These are phyloP conservation scores for Strix aluco DNA, from an alignment of 2,113 vertebrate species.

Conservation along the genomic window DNA sequence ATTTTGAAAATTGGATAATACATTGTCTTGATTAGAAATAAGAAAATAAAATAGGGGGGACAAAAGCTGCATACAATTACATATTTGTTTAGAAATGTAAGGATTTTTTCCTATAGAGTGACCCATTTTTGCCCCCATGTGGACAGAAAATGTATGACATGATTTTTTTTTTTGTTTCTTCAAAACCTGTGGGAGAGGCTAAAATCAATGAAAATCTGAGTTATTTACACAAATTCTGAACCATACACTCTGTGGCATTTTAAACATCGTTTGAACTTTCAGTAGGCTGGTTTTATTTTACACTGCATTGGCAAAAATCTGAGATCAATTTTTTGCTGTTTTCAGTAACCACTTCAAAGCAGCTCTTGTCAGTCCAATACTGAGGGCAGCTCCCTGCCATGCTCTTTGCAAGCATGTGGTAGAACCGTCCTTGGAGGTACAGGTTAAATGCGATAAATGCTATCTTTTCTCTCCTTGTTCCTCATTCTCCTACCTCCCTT, in stretches of 20 bases:
- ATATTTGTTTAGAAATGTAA: not conserved
- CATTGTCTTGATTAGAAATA: not conserved
- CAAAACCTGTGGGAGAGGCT: not conserved
- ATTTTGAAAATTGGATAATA: not conserved
- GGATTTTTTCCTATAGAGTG: rapidly evolving
- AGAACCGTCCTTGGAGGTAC: not conserved
- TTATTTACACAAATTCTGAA: not conserved
- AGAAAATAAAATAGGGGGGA: not conserved
- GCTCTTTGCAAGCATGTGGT: not conserved
- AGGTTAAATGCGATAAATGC: not conserved
- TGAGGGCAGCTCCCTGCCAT: not conserved
- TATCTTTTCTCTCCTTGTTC: not conserved
- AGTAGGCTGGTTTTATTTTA: not conserved
- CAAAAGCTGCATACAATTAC: not conserved
- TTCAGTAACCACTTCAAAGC: not conserved
- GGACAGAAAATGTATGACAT: not conserved
- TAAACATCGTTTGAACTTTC: not conserved
- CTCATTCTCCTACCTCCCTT: not conserved
- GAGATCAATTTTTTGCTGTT: not conserved
- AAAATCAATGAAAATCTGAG: not conserved
- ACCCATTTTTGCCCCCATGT: conserved; percentile 23
- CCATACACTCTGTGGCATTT: not conserved
- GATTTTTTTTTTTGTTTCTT: not conserved
- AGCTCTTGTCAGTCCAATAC: not conserved
- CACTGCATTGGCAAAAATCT: not conserved